Conservation (phyloP, 2,113 vertebrate species). For the Irena cyanogastra region DNA sequence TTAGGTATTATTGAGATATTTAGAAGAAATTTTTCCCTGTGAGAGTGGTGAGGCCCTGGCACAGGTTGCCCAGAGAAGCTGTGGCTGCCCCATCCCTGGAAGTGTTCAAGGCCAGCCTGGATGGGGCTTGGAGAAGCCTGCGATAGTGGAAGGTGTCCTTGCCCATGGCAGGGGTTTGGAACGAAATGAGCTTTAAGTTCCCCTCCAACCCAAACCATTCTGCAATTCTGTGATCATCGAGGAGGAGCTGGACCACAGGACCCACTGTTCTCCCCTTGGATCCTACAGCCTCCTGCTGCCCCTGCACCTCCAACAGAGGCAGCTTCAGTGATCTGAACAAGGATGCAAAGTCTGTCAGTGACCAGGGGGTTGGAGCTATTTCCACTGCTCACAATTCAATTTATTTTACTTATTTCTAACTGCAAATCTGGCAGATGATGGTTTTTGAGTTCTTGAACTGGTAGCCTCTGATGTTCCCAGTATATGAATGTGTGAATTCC, state of each 20-base stretch:
- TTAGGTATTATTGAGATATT: not conserved
- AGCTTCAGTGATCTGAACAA: too few species aligned
- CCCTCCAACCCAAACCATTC: not conserved
- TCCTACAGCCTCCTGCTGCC: not conserved
- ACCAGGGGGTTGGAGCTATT: not conserved
- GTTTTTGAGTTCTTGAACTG: not conserved
- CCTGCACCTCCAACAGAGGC: not conserved
- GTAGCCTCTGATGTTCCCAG: not conserved
- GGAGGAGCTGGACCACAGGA: not conserved
- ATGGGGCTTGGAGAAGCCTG: not conserved
- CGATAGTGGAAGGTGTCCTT: not conserved
- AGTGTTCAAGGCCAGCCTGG: not conserved
- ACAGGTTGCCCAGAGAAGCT: not conserved
- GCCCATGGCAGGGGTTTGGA: not conserved
- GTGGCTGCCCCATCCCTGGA: not conserved
- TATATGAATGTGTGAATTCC: accelerated
- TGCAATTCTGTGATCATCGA: not conserved
- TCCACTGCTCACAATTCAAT: not conserved
- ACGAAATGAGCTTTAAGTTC: accelerated
- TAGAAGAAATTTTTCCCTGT: not conserved
- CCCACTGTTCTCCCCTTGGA: not conserved
- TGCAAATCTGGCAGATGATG: accelerated
- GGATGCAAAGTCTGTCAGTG: not conserved
- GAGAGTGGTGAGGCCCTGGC: not conserved
- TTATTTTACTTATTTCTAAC: not conserved